These are phyloP conservation scores for Pantherophis guttatus DNA, from an alignment of 2,113 vertebrate genomes.

Conservation along the genomic window DNA sequence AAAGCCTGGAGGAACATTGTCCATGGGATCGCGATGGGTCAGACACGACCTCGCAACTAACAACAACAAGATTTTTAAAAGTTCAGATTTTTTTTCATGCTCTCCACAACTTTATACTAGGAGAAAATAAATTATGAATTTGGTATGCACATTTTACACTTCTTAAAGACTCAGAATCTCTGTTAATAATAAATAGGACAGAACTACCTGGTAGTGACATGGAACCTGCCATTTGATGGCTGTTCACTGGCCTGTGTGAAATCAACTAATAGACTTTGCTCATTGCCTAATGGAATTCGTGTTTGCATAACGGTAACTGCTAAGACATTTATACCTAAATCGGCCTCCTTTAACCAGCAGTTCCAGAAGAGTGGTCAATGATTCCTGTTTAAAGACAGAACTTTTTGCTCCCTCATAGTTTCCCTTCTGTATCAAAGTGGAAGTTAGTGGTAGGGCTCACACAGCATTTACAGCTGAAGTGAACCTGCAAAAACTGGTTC, in stretches of 20 bases:
- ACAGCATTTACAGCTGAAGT: neutral
- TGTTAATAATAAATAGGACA: neutral
- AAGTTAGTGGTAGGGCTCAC: neutral
- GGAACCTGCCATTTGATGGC: conserved; percentile 18
- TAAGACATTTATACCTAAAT: conserved; percentile 23
- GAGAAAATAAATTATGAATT: neutral
- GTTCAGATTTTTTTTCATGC: neutral
- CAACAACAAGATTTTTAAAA: neutral
- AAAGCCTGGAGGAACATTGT: too few relatives aligned
- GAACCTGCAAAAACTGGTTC: neutral
- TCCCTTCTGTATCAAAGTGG: neutral
- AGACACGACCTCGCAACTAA: too few relatives aligned
- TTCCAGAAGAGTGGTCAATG: neutral
- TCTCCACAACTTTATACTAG: neutral
- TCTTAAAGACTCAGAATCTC: neutral
- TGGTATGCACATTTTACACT: neutral
- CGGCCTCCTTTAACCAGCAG: neutral
- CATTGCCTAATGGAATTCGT: conserved; percentile 42
- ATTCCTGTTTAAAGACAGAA: conserved; percentile 2
- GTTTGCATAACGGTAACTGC: conserved; percentile 40
- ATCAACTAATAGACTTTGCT: conserved; percentile 24
- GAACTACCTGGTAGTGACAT: neutral
- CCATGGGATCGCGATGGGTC: too few relatives aligned
- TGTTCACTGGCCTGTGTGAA: neutral
- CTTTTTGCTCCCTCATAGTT: neutral